Base-by-base conservation (phyloP, 2,113 vertebrate genomes). In the Leptodactylus fuscus region DNA sequence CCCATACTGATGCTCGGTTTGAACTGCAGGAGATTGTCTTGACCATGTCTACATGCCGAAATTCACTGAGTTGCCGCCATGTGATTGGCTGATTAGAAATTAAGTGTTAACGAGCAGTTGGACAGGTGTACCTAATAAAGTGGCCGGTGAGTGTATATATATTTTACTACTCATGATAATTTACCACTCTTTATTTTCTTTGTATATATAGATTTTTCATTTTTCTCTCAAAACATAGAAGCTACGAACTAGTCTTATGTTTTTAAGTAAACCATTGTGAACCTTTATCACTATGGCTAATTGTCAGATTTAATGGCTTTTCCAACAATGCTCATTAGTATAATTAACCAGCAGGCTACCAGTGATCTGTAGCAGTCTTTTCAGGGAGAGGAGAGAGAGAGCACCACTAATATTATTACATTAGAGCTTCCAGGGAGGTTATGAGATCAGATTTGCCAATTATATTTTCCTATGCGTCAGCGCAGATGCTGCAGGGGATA, bases 281-380 rank as follows among this genome's bases (percentile, higher is more conserved):
- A 32, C 62, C 75, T 24, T 58, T 34, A 15, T 80, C 38, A 41
- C 75, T 6, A 10, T 15, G 5, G 62, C 38, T 80, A 89, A 86
- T 81, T 82, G 88, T 77, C 41, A 82, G 48, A 73, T 53, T 69
- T 1, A 65, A 51, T 41, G 0, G 36, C 5, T 27, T 74, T 38
- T 4, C 2, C 71, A 82, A 81, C 27, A 84, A 80, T 86, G 34
- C 36, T 81, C 34, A 83, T 82, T 87, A 73, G 48, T 83, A 85
- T 62, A 86, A 87, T 81, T 81, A 76, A 71, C 48, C 84, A 86
- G 76, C 84, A 73, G 49, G 77, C 76, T 79, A 55, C 46, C 32
- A 41, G 62, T 38, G 60, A 78, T 78, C 60, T 49, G 74, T 22
- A 69, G 73, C 58, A 18, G 44, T 80, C 62, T 81, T 69, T 51